Percentiles rank a stretch among this genome's conserved stretches.
phyloP scores from a whole-genome alignment of 2,888 invertebrate species.

The Noctua janthina region DNA sequence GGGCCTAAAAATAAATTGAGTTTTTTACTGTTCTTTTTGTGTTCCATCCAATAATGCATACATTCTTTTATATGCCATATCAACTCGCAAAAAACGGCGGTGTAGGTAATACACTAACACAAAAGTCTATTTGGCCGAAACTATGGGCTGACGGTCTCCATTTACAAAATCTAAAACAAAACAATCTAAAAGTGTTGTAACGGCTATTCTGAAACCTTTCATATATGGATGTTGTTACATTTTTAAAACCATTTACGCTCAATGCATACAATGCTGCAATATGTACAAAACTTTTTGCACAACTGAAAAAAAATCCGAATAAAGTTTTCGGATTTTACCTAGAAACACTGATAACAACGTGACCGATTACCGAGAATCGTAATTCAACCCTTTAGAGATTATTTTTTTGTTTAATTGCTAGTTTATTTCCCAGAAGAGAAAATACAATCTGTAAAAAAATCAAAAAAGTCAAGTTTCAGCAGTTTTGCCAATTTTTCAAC shows the following conservation, averaged over 20 bases:
- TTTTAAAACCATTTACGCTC: constrained; percentile 52
- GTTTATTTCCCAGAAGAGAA: background rate
- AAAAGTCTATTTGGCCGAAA: constrained; percentile 60
- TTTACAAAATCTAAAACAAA: constrained; percentile 60
- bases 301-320: background rate
- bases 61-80: constrained; percentile 28
- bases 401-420: background rate
- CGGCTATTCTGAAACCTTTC: constrained; percentile 50
- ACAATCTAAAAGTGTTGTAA: constrained; percentile 48
- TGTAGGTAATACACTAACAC: constrained; percentile 47
- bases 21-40: background rate
- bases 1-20: constrained; percentile 3
- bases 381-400: too few species aligned
- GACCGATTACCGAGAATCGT: background rate
- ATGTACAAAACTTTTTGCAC: constrained; percentile 7
- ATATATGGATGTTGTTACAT: constrained; percentile 47
- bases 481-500: background rate
- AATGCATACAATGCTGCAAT: constrained; percentile 29
- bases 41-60: constrained; percentile 8
- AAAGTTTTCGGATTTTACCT: background rate
- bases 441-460: background rate
- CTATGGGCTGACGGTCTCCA: constrained; percentile 47
- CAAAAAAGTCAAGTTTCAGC: background rate
- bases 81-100: constrained; percentile 26
- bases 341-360: background rate